Evolutionary conservation across 1,140 invertebrate species (phyloP), one percentile per base, ranked within the genome.

Genomic region (Plodia interpunctella): DNA sequence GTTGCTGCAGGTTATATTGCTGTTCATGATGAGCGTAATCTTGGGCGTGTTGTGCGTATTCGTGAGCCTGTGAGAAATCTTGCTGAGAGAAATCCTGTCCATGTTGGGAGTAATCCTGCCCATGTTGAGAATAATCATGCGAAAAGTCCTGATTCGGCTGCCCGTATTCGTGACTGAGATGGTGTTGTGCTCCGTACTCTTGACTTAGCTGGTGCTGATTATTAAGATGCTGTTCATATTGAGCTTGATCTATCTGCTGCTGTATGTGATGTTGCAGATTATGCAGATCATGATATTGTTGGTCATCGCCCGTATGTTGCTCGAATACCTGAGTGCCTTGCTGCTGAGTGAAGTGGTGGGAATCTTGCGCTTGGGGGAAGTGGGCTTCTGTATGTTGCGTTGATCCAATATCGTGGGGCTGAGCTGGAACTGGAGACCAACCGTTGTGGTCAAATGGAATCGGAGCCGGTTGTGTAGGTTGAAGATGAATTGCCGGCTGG

Each of bases 231-330:
- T 84, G 80, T 21, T 83, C 80, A 57, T 80, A 83, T 55, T 88
- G 80, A 13, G 81, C 75, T 55, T 88, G 82, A 1, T 87, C 83
- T n/a, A 86, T 68, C 52, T 88, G 86, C 28, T 85, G 78, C 49
- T 86, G 79, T 6, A 80, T 81, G 55, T 88, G 83, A 21, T 88
- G 80, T 30, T 87, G 81, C 38, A 87, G 56, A 54, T 87, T 79
- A 49, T 85, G 72, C 25, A 87, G 80, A 58, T 84, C 77, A 44
- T 83, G 69, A 55, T 79, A 76, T 57, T 87, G 77, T 5, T 71
- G 63, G 5, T 81, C 74, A 32, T 78, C 76, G 9, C 65, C 70
- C 0, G 72, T 74, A 53, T 88, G 82, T 1, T 88, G 82, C 52
- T 88, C 83, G 55, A 66, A 86, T 5, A 81, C 79, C 62, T 88